Evolutionary conservation across 2,797 vertebrate species (phyloP).

Genomic region (Moxostoma hubbsi): DNA sequence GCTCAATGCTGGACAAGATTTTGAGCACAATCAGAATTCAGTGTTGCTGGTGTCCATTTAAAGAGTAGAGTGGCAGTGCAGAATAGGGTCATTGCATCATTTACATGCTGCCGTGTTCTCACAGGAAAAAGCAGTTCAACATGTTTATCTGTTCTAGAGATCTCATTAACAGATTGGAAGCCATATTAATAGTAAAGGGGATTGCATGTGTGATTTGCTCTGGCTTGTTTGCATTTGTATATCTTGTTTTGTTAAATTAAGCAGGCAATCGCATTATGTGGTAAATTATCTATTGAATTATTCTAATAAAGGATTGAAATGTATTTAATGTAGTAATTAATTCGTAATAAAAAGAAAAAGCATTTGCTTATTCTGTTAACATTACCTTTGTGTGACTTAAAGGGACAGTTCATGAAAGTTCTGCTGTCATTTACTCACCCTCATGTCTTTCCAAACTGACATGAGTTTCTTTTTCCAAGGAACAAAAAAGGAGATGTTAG

Average conservation of each 20-base stretch:
- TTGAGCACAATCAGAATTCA: conserved; percentile 2
- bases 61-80: neutral
- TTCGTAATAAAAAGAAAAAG: too few relatives aligned
- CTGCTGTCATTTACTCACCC: too few relatives aligned
- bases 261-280: too few relatives aligned
- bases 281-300: too few relatives aligned
- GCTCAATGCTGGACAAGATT: neutral
- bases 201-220: neutral
- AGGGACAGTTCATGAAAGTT: too few relatives aligned
- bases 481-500: too few relatives aligned
- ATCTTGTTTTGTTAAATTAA: neutral
- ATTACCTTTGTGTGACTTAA: too few relatives aligned
- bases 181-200: neutral
- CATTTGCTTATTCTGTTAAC: too few relatives aligned
- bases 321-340: too few relatives aligned
- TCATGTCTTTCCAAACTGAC: too few relatives aligned
- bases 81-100: conserved; percentile 4
- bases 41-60: conserved; percentile 7
- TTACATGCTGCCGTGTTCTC: neutral
- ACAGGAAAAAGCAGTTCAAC: neutral
- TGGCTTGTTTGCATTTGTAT: neutral
- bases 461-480: too few relatives aligned
- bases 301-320: too few relatives aligned
- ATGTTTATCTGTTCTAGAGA: conserved; percentile 7
- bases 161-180: neutral